Evolutionary conservation across 2,113 vertebrate genomes (phyloP), one percentile per base, ranked within the genome.

Genomic region (Notechis scutatus): DNA sequence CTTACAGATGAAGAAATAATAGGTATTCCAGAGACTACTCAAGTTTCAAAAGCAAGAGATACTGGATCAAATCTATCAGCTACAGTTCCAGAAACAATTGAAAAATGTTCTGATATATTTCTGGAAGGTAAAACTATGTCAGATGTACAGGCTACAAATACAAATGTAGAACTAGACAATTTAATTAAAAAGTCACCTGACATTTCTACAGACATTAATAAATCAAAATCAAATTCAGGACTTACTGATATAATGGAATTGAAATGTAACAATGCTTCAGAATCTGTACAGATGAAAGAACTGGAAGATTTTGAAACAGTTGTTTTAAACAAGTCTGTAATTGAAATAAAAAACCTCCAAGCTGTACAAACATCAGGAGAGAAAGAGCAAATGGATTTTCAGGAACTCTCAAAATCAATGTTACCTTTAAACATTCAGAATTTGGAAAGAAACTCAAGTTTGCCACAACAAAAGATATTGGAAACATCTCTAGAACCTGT

Each of bases 381-480:
- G 15, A 86, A 85, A 47, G 29, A 61, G 29, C 54, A 85, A 54
- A 85, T 90, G 74, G 45, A 42, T 93, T 61, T 93, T 59, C 45
- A 90, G 45, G 54, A 15, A 61, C 50, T 20, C 20, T 61, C 74
- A 90, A 90, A 93, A 56, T 61, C 92, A 12, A 1, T 34, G 18
- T 85, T 92, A 85, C 21, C 45, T 86, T 90, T 61, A 23, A 89
- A 61, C 69, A 90, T 8, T 47, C 69, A 61, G 42, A 56, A 93
- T 59, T 93, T 86, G 42, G 69, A 90, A 86, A 85, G 42, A 90
- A 85, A 90, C 52, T 93, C 89, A 64, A 61, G 56, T 86, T 87
- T 61, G 45, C 24, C 55, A 39, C 29, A 93, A 64, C 24, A n/a
- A 74, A 55, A 85, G 5, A 26, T 11, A 34, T 21, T 57, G 45